A percentile compares a stretch with the other conserved stretches of the same genome.
Evolutionary conservation across 2,113 vertebrate species (phyloP).

Genomic region (Clinocottus analis): DNA sequence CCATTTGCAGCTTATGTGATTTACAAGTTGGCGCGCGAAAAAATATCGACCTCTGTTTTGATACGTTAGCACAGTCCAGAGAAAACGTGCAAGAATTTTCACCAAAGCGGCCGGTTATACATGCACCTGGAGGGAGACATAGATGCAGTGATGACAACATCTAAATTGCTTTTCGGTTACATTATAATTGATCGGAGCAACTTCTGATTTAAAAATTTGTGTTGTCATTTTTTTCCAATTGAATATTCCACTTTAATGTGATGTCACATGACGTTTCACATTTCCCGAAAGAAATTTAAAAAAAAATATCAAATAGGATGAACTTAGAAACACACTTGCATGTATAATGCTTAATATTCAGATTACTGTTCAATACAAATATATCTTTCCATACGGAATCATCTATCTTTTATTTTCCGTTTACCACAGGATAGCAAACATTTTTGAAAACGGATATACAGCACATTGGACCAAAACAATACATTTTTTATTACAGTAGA

Average conservation of each 20-base stretch:
- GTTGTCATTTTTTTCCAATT: neutral
- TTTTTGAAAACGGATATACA: slow-evolving; percentile 7
- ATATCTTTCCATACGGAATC: neutral
- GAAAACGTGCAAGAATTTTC: slow-evolving; percentile 16
- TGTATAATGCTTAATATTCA: neutral
- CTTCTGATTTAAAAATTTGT: neutral
- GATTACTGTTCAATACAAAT: neutral
- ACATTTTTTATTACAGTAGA: slow-evolving; percentile 44
- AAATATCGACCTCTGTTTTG: slow-evolving; percentile 38
- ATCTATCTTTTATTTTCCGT: neutral
- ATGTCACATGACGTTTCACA: neutral
- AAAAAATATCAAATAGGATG: neutral
- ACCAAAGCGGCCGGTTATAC: neutral
- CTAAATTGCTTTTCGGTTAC: neutral
- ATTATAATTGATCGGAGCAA: neutral
- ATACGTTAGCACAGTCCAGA: neutral
- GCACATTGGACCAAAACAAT: slow-evolving; percentile 22
- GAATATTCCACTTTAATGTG: neutral
- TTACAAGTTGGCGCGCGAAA: slow-evolving; percentile 11
- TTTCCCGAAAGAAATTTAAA: neutral
- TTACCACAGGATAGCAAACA: neutral
- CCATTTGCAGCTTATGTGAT: slow-evolving; percentile 1
- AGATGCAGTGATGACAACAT: neutral
- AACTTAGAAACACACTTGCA: neutral
- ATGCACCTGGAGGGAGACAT: neutral